A percentile compares a stretch with the other conserved stretches of the same genome.
These are phyloP conservation scores for Gasterosteus nipponicus DNA, from an alignment of 2,113 vertebrate genomes.

Conservation along the genomic window DNA sequence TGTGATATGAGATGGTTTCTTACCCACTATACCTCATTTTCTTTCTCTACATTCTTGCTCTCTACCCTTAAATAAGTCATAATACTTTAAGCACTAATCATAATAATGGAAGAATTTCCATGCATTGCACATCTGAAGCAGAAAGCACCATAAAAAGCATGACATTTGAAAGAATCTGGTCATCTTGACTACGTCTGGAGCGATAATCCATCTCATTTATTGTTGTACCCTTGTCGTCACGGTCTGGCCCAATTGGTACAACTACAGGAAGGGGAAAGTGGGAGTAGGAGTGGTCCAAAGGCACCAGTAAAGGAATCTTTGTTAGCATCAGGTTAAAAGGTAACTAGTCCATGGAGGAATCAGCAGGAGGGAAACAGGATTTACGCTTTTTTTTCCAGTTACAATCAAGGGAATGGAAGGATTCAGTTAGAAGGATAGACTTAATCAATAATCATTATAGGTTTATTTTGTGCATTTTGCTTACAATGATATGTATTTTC, in stretches of 20 bases:
- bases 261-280: slow-evolving; percentile 56
- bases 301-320: slow-evolving; percentile 54
- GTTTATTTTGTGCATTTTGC: slow-evolving; percentile 16
- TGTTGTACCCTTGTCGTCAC: slow-evolving; percentile 16
- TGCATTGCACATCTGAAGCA: slow-evolving; percentile 25
- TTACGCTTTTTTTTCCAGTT: slow-evolving; percentile 31
- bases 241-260: slow-evolving; percentile 85
- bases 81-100: neutral
- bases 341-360: slow-evolving; percentile 33
- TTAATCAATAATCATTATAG: neutral
- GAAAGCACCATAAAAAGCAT: slow-evolving; percentile 18
- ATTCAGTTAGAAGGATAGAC: slow-evolving; percentile 60
- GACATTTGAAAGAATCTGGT: neutral
- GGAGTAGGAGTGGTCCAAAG: slow-evolving; percentile 56
- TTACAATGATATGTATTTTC: slow-evolving; percentile 3
- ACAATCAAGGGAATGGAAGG: slow-evolving; percentile 49
- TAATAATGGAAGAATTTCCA: neutral
- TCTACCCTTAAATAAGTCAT: neutral
- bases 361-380: slow-evolving; percentile 36
- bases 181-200: slow-evolving; percentile 4
- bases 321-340: slow-evolving; percentile 70
- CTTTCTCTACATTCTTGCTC: neutral
- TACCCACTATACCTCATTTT: neutral
- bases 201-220: neutral
- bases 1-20: slow-evolving; percentile 17